Base-by-base conservation (phyloP, 2,113 vertebrate species). In the Alethe diademata region DNA sequence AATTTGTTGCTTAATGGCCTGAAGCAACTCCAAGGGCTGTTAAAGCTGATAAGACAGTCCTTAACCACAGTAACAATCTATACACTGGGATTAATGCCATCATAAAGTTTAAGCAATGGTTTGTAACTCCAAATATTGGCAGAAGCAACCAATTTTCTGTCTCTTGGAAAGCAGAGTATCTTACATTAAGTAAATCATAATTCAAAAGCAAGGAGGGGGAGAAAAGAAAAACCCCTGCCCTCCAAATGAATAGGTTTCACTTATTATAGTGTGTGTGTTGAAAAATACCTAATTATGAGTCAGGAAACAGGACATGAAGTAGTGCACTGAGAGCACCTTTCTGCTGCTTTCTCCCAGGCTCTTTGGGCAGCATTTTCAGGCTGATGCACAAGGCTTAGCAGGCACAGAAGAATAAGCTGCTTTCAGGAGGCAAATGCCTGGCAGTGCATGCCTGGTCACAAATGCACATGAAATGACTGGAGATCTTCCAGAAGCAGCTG, bases 1-100 rank as follows among this genome's bases (percentile, higher is more conserved):
- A 93, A 90, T 98, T 97, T 96, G 95, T 96, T 96, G 94, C 95
- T 91, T 96, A 97, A 97, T 95, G 92, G 84, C 84, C 94, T 94
- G 87, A 91, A 92, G 95, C 95, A 86, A 84, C 86, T 96, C 86
- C 90, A 92, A 69, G 56, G 87, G 79, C 91, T 96, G 86, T 96
- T 92, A 96, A 66, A 70, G 66, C 74, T 96, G 86, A 78, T 93
- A 95, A 97, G 90, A 73, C 53, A 86, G 84, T 76, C 85, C 86
- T 96, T 96, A 97, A 93, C 84, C 70, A 23, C 36, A 93, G 91
- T 78, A 97, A 97, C 93, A 92, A 94, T 88, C 92, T 96, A 79
- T 62, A 88, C 48, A 67, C 66, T 58, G 56, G 90, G 71, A 96
- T 97, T 96, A 97, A 97, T 88, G 75, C 62, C 92, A 87, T 91